These are phyloP conservation scores for Drosophila malerkotliana DNA, from an alignment of 1,140 invertebrate genomes.

Conservation along the genomic window DNA sequence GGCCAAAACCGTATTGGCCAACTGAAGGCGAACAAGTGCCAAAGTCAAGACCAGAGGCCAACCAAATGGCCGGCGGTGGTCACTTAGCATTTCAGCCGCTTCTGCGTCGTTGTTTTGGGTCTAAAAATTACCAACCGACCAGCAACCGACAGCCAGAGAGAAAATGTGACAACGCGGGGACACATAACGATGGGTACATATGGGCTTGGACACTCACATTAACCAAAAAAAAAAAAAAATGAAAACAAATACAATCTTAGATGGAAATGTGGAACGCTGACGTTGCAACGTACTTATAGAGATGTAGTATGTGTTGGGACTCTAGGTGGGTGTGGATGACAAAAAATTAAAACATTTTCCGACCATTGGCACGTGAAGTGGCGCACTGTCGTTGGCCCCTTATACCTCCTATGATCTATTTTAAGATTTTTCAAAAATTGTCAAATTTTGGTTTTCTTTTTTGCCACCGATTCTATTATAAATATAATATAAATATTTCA, in stretches of 20 bases:
- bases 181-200: slow-evolving; percentile 37
- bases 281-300: slow-evolving; percentile 52
- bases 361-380: slow-evolving; percentile 49
- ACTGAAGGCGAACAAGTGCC: slow-evolving; percentile 63
- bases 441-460: slow-evolving; percentile 30
- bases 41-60: slow-evolving; percentile 68
- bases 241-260: slow-evolving; percentile 24
- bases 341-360: slow-evolving; percentile 37
- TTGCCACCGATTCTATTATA: not conserved
- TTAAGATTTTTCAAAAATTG: slow-evolving; percentile 30
- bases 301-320: not conserved
- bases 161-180: slow-evolving; percentile 50
- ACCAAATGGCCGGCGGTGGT: slow-evolving; percentile 12
- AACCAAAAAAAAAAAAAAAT: not conserved
- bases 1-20: slow-evolving; percentile 24
- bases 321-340: not conserved
- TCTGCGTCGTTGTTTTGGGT: slow-evolving; percentile 52
- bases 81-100: slow-evolving; percentile 17
- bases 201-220: slow-evolving; percentile 28
- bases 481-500: not conserved
- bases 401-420: slow-evolving; percentile 40
- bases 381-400: slow-evolving; percentile 33
- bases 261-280: slow-evolving; percentile 44
- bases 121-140: slow-evolving; percentile 40
- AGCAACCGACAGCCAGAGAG: slow-evolving; percentile 2